Evolutionary conservation across 2,113 vertebrate genomes (phyloP), one percentile per base, ranked within the genome.

Genomic region (Scortum barcoo): DNA sequence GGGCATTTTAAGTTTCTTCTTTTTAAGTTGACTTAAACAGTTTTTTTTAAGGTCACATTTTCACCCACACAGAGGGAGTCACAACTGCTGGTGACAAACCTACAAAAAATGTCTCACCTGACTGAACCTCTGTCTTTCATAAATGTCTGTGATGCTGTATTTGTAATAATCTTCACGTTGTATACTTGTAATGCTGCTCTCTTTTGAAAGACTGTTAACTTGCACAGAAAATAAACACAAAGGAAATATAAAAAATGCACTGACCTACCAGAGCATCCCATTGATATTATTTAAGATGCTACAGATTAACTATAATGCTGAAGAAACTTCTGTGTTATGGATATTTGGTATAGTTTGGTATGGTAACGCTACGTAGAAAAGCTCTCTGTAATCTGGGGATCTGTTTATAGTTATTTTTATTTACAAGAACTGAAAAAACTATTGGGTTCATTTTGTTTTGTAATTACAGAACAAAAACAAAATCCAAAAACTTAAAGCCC

Each of bases 1-100:
- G 6, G n/a, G 9, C n/a, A n/a, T n/a, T n/a, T n/a, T n/a, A n/a
- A n/a, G n/a, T n/a, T n/a, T n/a, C n/a, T n/a, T n/a, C n/a, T n/a
- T n/a, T n/a, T n/a, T n/a, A n/a, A n/a, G n/a, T n/a, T 24, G 16
- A 28, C 62, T 74, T 65, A 16, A 54, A 42, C 69, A 51, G 17
- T 48, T 22, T 17, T 19, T 7, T 40, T 40, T 40, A 40, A 1
- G 38, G 38, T 40, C 8, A 10, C 5, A 42, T 42, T 42, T 42
- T 42, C 40, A 42, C 40, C 40, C 40, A 44, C 42, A 44, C 42
- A 44, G 40, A 42, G 40, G 2, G 5, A 13, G 17, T 33, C 24
- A n/a, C 14, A 26, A 22, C 22, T 53, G 42, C 19, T 67, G 42
- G 48, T 24, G 0, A 9, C 1, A 48, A 69, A 33, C 26, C 11